phyloP scores from a whole-genome alignment of 2,797 vertebrate genomes.

The Galago senegalensis region DNA sequence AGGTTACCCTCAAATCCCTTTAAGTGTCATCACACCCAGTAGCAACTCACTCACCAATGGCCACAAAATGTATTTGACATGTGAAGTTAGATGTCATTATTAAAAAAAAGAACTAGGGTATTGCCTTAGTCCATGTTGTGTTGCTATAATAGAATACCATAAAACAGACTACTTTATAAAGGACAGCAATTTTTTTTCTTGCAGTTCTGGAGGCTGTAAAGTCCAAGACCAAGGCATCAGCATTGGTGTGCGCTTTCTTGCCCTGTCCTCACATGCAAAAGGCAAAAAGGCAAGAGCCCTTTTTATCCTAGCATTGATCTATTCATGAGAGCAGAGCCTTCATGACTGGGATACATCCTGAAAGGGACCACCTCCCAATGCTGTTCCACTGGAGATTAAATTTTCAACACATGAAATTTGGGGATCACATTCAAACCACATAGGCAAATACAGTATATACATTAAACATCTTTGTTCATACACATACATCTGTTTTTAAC shows the following conservation, averaged over 20 bases:
- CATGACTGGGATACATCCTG: neutral
- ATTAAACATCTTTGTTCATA: slow-evolving; percentile 34
- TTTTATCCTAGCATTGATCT: neutral
- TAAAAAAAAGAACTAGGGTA: neutral
- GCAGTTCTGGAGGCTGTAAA: neutral
- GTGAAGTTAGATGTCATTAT: neutral
- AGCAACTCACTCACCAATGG: neutral
- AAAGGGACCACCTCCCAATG: neutral
- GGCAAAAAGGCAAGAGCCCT: neutral
- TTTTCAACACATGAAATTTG: neutral
- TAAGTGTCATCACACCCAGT: no score
- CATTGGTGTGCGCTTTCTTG: neutral
- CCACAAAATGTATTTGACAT: neutral
- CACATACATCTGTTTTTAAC: slow-evolving; percentile 44
- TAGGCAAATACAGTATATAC: neutral
- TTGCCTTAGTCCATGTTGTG: neutral
- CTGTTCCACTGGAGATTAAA: neutral
- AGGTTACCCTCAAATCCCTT: neutral
- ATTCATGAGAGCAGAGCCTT: neutral
- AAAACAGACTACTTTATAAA: neutral
- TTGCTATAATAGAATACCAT: neutral
- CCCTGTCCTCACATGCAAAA: neutral
- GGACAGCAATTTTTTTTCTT: neutral
- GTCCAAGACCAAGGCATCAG: neutral
- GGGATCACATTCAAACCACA: neutral